These are phyloP conservation scores for Pygoscelis adeliae DNA, from an alignment of 2,113 vertebrate genomes.

Conservation along the genomic window DNA sequence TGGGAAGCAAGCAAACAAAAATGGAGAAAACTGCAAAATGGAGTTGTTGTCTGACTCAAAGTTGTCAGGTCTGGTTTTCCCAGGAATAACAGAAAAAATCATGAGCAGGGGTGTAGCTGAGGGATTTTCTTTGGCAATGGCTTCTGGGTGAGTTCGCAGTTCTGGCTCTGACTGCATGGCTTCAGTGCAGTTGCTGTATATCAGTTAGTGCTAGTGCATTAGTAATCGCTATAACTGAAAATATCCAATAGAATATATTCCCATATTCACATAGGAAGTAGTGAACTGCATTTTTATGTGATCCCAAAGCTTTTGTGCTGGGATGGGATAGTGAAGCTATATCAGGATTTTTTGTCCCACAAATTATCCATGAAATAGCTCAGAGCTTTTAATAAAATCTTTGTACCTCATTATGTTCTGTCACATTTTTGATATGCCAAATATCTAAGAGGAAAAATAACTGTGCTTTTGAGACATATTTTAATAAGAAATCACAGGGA, in stretches of 20 bases:
- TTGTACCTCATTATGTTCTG: background rate
- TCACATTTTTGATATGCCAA: background rate
- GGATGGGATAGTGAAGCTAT: background rate
- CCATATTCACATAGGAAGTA: background rate
- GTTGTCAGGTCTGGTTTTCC: background rate
- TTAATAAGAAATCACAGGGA: background rate
- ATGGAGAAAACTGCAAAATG: background rate
- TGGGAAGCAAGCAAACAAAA: background rate
- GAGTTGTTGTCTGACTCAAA: background rate
- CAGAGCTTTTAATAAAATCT: background rate
- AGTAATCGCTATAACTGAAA: background rate
- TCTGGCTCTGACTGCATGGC: background rate
- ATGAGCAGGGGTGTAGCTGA: rapidly evolving
- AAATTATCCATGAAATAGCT: background rate
- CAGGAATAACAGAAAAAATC: background rate
- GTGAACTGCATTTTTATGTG: background rate
- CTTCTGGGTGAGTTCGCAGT: background rate
- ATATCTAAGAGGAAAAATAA: background rate
- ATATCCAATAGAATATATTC: background rate
- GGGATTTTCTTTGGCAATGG: background rate
- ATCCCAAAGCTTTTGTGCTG: background rate
- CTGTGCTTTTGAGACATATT: background rate
- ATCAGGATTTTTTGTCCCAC: background rate
- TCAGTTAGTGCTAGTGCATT: background rate
- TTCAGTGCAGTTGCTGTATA: background rate